phyloP scores from a whole-genome alignment of 2,113 vertebrate genomes.

The Neotoma lepida region DNA sequence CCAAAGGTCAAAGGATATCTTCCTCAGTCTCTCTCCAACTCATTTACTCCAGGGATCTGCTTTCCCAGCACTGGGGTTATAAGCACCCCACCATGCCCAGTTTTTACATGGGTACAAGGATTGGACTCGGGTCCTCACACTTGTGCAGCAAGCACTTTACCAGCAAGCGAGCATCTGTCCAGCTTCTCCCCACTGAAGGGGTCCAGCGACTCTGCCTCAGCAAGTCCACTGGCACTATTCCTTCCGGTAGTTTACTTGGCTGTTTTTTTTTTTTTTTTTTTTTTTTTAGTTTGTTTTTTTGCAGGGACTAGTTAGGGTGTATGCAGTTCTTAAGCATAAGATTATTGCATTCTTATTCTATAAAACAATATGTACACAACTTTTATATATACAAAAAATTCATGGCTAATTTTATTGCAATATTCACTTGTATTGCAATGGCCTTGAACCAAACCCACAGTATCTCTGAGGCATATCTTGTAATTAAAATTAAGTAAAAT shows the following conservation, averaged over 20 bases:
- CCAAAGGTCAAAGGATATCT: neutral
- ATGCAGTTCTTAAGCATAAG: neutral
- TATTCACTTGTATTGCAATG: neutral
- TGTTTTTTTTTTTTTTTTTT: neutral
- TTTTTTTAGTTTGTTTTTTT: neutral
- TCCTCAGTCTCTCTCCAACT: neutral
- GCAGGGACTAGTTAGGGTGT: neutral
- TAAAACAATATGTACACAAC: too few species aligned
- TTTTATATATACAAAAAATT: neutral
- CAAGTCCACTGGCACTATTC: neutral
- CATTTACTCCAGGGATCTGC: neutral
- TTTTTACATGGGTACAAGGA: neutral
- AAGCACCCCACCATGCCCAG: neutral
- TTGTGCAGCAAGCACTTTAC: neutral
- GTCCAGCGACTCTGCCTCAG: neutral
- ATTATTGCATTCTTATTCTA: neutral
- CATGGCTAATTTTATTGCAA: neutral
- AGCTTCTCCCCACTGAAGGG: neutral
- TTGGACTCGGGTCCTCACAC: too few species aligned
- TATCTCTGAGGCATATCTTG: neutral
- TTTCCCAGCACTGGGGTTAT: neutral
- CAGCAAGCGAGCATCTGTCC: neutral
- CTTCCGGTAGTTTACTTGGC: neutral
- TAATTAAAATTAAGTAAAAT: neutral
- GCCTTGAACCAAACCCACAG: neutral